Base-by-base conservation (phyloP, 64 coral and sea anemone genomes). In the Montipora cactus region DNA sequence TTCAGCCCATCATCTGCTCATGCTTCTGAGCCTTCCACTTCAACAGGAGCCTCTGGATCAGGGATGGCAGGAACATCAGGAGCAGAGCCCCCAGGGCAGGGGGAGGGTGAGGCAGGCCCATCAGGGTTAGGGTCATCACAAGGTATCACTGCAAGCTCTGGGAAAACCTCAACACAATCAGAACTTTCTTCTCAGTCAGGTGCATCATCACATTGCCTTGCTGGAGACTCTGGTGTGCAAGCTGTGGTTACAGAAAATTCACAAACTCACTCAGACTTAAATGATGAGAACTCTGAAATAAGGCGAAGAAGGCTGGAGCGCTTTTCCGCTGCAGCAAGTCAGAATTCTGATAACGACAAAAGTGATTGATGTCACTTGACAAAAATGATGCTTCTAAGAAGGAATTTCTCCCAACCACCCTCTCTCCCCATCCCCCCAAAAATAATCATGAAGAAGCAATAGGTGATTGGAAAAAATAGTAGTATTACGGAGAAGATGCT, bases 241-340 rank as follows among this genome's bases (percentile, higher is more conserved):
- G n/a, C 80, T 64, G 14, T 23, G 16, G 88, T 14, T 14, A 89
- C 78, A 25, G 47, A 89, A 44, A 90, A 49, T 86, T 72, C 62
- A 70, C 45, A 86, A 86, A 72, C 66, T 6, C 46, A 86, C 67
- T 48, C 62, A 0, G 45, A 86, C 44, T 71, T 71, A 50, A 86
- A 72, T 67, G 82, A 81, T 1, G 88, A 95, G 47, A 90, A 83
- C 83, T 85, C 89, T 79, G 93, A 95, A 95, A 95, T 95, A 51
- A 90, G 93, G 48, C 80, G 88, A 74, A 70, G 88, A 15, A 84
- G 93, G 20, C 44, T 95, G 47, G 88, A 95, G 76, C 67, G 88
- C 3, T 95, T 95, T 90, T 89, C 59, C n/a, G 71, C 16, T 14
- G 5, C 81, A 23, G 14, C 6, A n/a, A 71, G 18, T 16, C 46